phyloP scores from a whole-genome alignment of 2,113 vertebrate species.

The Plestiodon gilberti region DNA sequence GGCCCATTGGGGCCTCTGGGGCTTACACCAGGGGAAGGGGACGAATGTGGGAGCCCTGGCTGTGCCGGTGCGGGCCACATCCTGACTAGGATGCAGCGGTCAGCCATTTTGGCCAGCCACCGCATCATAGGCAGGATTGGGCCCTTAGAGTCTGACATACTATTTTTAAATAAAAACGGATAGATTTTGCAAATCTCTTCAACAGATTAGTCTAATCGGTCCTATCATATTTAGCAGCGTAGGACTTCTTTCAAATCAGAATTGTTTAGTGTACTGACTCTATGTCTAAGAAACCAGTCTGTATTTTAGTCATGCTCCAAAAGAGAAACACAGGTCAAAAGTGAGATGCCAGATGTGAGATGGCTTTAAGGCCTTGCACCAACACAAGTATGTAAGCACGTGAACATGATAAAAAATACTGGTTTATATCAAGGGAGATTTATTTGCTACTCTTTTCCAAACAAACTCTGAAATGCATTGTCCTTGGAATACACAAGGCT shows the following conservation, averaged over 20 bases:
- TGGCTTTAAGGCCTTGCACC: conserved; percentile 13
- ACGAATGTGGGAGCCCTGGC: too few species aligned
- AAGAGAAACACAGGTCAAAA: conserved; percentile 45
- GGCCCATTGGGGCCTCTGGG: too few species aligned
- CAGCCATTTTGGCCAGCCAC: too few species aligned
- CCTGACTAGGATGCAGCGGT: too few species aligned
- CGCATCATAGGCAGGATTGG: too few species aligned
- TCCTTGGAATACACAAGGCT: conserved; percentile 11
- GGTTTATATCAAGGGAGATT: conserved; percentile 35
- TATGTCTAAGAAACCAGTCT: conserved; percentile 10
- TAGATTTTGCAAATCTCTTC: conserved; percentile 29
- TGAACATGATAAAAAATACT: conserved; percentile 21
- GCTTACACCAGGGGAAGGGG: too few species aligned
- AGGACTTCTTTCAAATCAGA: conserved; percentile 30
- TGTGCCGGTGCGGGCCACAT: too few species aligned
- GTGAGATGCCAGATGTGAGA: not conserved
- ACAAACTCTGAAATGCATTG: not conserved
- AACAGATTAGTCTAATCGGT: not conserved
- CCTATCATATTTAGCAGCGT: conserved; percentile 8
- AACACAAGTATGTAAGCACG: not conserved
- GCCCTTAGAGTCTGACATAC: conserved; percentile 1
- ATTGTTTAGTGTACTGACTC: not conserved
- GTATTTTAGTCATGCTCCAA: conserved; percentile 43
- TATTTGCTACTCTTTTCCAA: not conserved
- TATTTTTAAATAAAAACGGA: conserved; percentile 16